A percentile compares a stretch with the other conserved stretches of the same genome.
Conservation (phyloP, 2,888 invertebrate genomes). For the Nomada ruficornis region DNA sequence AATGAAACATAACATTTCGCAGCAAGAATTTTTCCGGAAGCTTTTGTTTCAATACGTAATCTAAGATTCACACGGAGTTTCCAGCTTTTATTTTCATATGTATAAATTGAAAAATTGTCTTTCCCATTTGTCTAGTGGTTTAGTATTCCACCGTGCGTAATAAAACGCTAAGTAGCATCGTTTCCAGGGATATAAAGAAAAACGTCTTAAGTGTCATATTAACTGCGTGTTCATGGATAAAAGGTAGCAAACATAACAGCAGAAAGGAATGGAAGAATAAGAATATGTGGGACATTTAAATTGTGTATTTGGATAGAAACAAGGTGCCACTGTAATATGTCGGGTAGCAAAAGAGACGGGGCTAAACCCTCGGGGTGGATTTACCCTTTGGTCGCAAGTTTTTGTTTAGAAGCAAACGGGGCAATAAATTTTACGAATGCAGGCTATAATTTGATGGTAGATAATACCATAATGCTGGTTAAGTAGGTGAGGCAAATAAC, state of each 20-base stretch:
- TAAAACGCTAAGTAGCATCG: too few relatives aligned
- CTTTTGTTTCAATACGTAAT: too few relatives aligned
- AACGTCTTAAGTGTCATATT: background rate
- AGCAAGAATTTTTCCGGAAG: too few relatives aligned
- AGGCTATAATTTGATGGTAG: conserved; percentile 34
- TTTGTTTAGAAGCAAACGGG: conserved; percentile 44
- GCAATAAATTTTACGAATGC: conserved; percentile 41
- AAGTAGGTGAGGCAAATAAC: conserved; percentile 36
- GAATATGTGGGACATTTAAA: conserved; percentile 10
- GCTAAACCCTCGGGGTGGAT: conserved; percentile 33
- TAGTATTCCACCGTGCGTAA: too few relatives aligned
- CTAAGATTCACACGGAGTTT: too few relatives aligned
- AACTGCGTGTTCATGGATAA: background rate
- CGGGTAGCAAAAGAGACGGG: background rate
- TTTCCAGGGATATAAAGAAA: background rate
- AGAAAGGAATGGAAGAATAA: background rate
- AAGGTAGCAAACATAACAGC: background rate
- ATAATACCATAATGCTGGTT: conserved; percentile 47
- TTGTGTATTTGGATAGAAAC: conserved; percentile 27
- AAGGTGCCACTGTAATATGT: conserved; percentile 15
- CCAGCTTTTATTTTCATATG: too few relatives aligned
- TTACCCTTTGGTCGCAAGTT: conserved; percentile 30
- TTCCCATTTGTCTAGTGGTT: too few relatives aligned
- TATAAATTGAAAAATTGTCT: too few relatives aligned
- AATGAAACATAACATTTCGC: too few relatives aligned